Base-by-base conservation (phyloP, 2,113 vertebrate genomes). In the Rutilus rutilus region DNA sequence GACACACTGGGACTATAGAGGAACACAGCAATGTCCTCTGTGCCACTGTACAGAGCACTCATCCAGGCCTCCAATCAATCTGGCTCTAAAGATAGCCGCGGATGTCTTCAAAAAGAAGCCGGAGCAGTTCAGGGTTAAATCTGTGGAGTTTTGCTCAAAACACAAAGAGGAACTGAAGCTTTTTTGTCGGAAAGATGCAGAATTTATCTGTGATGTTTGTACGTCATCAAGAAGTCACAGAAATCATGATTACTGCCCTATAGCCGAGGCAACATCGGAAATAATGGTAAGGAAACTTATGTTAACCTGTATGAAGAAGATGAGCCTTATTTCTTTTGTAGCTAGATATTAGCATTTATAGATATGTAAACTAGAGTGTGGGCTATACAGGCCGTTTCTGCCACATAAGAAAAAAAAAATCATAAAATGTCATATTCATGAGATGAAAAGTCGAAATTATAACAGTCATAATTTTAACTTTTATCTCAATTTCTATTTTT, bases 41-140 rank as follows among this genome's bases (percentile, higher is more conserved):
- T 94, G 92, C 78, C 39, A 54, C 30, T 4, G 6, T 0, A 62
- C 85, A 89, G 90, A 88, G 21, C 15, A 19, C 59, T 80, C 67
- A 10, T 76, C 45, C 78, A 91, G 89, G 74, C 94, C 94, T 87
- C 88, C 94, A n/a, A 90, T 94, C 84, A 93, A 94, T 64, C 33
- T 93, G 78, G 25, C 45, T 0, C 91, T 94, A 36, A 93, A 93
- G 90, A 88, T 91, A 76, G 86, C 90, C 6, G 82, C 89, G 5
- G 92, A 94, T 5, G 1, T 81, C 7, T 90, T 90, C 84, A 89
- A 88, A 75, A 27, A 3, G 17, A 73, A 64, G 42, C 30, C 78
- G 25, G 69, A 79, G 25, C 74, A 27, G 23, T 67, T 23, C 27
- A 21, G 4, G 6, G 25, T 10, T 12, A 62, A 71, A 17, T 7